Percentiles rank a stretch among this genome's conserved stretches.
phyloP scores from a whole-genome alignment of 2,888 invertebrate genomes.

The Panzeria rudis region DNA sequence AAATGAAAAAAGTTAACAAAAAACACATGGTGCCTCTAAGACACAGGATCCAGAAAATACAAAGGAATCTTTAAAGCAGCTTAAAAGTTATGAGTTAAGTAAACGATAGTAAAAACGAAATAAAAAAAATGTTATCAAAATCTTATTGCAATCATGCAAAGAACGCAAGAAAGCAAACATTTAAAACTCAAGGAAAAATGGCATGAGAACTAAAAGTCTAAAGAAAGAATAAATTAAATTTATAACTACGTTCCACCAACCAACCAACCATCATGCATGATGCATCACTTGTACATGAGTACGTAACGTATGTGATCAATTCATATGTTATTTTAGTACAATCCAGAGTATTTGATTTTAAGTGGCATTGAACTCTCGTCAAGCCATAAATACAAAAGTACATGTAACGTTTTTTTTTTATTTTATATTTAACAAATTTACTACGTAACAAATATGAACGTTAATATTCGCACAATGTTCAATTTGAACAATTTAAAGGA shows the following conservation, averaged over 20 bases:
- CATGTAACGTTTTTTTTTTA: background rate
- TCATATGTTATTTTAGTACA: constrained; percentile 21
- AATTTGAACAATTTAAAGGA: background rate
- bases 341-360: constrained; percentile 56
- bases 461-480: constrained; percentile 8
- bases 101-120: constrained; percentile 15
- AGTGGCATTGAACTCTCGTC: constrained; percentile 71
- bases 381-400: constrained; percentile 57
- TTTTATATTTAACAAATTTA: constrained; percentile 44
- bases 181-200: constrained; percentile 11
- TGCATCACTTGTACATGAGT: constrained; percentile 16
- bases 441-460: constrained; percentile 5
- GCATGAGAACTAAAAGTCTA: constrained; percentile 32
- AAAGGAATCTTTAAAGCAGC: constrained; percentile 31
- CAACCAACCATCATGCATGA: constrained; percentile 1
- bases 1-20: background rate
- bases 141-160: constrained; percentile 37
- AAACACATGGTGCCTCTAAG: constrained; percentile 37
- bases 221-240: constrained; percentile 56
- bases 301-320: background rate
- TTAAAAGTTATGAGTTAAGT: constrained; percentile 32
- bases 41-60: constrained; percentile 23
- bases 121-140: constrained; percentile 17
- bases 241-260: constrained; percentile 24
- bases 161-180: constrained; percentile 11